Evolutionary conservation across 1,140 invertebrate genomes (phyloP).

Genomic region (Lasioglossum baleicum): DNA sequence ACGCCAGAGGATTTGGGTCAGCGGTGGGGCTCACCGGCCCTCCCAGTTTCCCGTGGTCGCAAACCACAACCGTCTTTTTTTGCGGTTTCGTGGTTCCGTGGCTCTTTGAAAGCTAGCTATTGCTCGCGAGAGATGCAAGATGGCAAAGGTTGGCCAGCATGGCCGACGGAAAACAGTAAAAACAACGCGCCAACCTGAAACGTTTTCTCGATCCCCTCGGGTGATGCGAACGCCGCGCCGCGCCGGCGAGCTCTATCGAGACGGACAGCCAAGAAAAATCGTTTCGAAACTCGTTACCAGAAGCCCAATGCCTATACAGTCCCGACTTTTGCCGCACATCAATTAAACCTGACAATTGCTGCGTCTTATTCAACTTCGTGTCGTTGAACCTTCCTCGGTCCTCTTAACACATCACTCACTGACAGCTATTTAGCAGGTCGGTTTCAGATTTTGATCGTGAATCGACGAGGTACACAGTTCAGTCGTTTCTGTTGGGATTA

Average conservation of each 20-base stretch:
- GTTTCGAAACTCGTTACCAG: too few relatives aligned
- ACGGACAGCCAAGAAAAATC: neutral
- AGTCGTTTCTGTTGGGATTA: too few relatives aligned
- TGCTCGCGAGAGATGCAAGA: constrained; percentile 44
- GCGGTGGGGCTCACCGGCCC: constrained; percentile 59
- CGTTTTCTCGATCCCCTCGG: neutral
- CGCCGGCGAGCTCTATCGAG: neutral
- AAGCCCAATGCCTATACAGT: too few relatives aligned
- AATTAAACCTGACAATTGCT: too few relatives aligned
- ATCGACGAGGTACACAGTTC: too few relatives aligned
- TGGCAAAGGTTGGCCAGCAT: constrained; percentile 59
- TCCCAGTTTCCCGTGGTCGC: constrained; percentile 66
- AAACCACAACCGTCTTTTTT: constrained; percentile 60
- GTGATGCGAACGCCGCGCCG: neutral
- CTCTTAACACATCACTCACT: too few relatives aligned
- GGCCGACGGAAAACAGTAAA: constrained; percentile 55
- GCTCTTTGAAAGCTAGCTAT: constrained; percentile 58
- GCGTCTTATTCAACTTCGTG: too few relatives aligned
- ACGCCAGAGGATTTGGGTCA: constrained; percentile 67
- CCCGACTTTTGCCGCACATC: too few relatives aligned
- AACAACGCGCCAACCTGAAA: constrained; percentile 53
- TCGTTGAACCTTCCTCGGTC: too few relatives aligned
- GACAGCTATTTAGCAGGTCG: too few relatives aligned
- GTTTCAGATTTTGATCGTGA: too few relatives aligned
- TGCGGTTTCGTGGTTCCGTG: constrained; percentile 62